These are phyloP conservation scores for Rhamphomyia laevipes DNA, from an alignment of 2,888 invertebrate genomes.

Conservation along the genomic window DNA sequence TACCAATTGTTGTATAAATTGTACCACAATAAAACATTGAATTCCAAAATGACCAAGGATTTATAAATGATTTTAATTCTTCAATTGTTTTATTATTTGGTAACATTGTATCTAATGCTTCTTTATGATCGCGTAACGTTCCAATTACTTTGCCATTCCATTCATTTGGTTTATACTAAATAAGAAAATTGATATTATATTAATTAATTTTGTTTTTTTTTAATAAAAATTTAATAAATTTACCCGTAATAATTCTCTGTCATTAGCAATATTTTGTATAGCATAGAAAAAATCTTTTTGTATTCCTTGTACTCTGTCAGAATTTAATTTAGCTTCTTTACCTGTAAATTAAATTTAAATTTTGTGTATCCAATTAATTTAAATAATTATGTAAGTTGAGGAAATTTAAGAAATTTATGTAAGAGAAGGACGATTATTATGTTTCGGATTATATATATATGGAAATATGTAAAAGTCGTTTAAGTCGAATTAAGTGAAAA, in stretches of 20 bases:
- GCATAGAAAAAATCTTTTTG: constrained; percentile 27
- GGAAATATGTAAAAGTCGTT: too few relatives aligned
- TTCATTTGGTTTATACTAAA: constrained; percentile 26
- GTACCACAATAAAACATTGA: constrained; percentile 79
- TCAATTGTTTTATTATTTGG: constrained; percentile 19
- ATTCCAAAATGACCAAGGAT: constrained; percentile 73
- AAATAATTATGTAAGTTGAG: too few relatives aligned
- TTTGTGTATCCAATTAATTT: too few relatives aligned
- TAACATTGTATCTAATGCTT: constrained; percentile 30
- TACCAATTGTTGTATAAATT: constrained; percentile 82
- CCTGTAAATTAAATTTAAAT: too few relatives aligned
- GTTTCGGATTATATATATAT: too few relatives aligned
- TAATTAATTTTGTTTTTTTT: background rate
- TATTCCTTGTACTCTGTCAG: constrained; percentile 15
- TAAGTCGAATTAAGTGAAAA: too few relatives aligned
- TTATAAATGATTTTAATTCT: constrained; percentile 32
- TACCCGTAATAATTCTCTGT: constrained; percentile 30
- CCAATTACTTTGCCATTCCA: constrained; percentile 42
- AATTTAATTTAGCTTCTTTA: constrained; percentile 14
- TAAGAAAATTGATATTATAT: background rate
- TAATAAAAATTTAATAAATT: background rate
- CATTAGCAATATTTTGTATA: constrained; percentile 26
- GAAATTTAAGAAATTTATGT: too few relatives aligned
- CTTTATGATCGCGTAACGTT: constrained; percentile 45
- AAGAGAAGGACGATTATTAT: too few relatives aligned